Percentiles rank a stretch among this genome's conserved stretches.
Evolutionary conservation across 1,140 invertebrate species (phyloP).

Genomic region (Ooceraea biroi): DNA sequence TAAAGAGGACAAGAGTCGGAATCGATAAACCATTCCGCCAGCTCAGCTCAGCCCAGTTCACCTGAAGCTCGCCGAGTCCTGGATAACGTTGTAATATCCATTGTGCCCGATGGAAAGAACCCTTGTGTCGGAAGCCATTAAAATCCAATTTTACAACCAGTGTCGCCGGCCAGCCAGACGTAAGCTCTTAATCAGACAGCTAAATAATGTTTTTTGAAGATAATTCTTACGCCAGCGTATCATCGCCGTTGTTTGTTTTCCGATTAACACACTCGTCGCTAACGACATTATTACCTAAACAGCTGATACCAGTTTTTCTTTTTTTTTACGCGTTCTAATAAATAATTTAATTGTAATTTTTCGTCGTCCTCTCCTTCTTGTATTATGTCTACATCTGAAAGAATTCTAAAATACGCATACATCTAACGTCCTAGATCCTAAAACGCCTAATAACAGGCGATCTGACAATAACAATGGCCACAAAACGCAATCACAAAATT

Average conservation of each 20-base stretch:
- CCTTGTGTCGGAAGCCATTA: constrained; percentile 38
- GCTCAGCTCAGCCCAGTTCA: constrained; percentile 55
- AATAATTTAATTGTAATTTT: neutral
- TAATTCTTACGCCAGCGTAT: neutral
- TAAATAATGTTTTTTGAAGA: constrained; percentile 13
- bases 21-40: constrained; percentile 59
- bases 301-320: neutral
- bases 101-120: constrained; percentile 39
- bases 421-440: no score
- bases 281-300: neutral
- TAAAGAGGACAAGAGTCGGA: constrained; percentile 56
- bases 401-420: no score
- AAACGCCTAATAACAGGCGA: no score
- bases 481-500: no score
- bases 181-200: constrained; percentile 28
- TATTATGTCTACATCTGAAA: neutral
- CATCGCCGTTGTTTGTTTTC: neutral
- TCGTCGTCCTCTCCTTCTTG: neutral
- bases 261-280: neutral
- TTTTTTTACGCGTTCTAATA: neutral
- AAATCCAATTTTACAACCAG: constrained; percentile 48
- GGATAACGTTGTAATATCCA: constrained; percentile 57
- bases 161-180: constrained; percentile 8
- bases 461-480: no score
- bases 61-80: constrained; percentile 53